Base-by-base conservation (phyloP, 2,888 invertebrate species). In the Lasioglossum vierecki region DNA sequence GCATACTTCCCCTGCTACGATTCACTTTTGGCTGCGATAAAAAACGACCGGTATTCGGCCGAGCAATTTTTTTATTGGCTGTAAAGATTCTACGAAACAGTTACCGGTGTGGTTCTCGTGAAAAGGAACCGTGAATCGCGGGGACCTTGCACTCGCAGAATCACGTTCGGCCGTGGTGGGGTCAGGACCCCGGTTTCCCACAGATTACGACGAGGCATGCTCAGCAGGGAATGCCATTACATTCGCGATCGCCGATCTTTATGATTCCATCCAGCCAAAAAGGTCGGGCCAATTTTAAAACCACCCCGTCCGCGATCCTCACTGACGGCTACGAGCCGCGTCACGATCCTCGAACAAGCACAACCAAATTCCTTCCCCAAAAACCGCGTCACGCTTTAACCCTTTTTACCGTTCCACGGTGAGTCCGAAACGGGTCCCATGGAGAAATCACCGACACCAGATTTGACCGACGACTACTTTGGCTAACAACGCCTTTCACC, bases 141-240 rank as follows among this genome's bases (percentile, higher is more conserved):
- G 83, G 83, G 89, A 88, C 88, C 89, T 89, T 86, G 86, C 87
- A 83, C 88, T 89, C 86, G 83, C 85, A 87, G 86, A 86, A 90
- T 91, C 90, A 88, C 89, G 90, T 89, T 88, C 83, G 84, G 80
- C 82, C 86, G 81, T 81, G 89, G 86, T 84, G 82, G 83, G 91
- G 88, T 91, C 88, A 83, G 82, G 91, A 91, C 91, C 91, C 76
- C 84, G 83, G 88, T 89, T 90, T 90, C 89, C 87, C 88, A 90
- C 88, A 90, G 90, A 91, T 91, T 91, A 89, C 90, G 90, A 88
- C 87, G 89, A 83, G 89, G 88, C 88, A 85, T 85, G 88, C 92
- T 85, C 92, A 91, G 92, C 92, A 76, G 92, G 92, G 90, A 91
- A 88, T 89, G 88, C 92, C 89, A 91, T 92, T 92, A 92, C 89